phyloP scores from a whole-genome alignment of 2,888 invertebrate genomes.

The Cerceris rybyensis region DNA sequence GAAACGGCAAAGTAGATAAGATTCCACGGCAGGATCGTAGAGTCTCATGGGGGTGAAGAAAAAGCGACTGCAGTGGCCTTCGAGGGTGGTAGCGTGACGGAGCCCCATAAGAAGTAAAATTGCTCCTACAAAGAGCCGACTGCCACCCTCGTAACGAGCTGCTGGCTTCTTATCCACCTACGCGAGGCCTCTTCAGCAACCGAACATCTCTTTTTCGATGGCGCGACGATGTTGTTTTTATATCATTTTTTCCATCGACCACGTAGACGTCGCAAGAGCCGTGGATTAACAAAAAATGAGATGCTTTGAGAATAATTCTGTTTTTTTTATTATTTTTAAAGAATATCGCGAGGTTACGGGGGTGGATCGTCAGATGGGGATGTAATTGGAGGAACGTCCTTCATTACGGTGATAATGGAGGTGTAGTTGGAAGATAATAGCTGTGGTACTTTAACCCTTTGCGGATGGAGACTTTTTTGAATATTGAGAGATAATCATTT shows the following conservation, averaged over 20 bases:
- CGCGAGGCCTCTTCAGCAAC: conserved; percentile 4
- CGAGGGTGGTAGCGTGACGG: conserved; percentile 31
- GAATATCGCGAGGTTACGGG: too few relatives aligned
- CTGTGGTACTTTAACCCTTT: too few relatives aligned
- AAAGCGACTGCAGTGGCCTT: conserved; percentile 33
- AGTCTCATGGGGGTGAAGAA: conserved; percentile 24
- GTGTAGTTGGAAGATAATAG: too few relatives aligned
- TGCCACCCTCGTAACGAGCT: conserved; percentile 23
- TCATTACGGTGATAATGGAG: too few relatives aligned
- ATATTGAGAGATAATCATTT: too few relatives aligned
- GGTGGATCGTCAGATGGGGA: too few relatives aligned
- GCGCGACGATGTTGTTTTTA: not conserved
- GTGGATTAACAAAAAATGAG: too few relatives aligned
- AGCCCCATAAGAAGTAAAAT: conserved; percentile 43
- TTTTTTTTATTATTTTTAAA: too few relatives aligned
- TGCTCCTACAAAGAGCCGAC: conserved; percentile 26
- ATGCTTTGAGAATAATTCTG: too few relatives aligned
- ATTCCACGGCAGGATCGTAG: conserved; percentile 15
- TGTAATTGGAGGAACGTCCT: too few relatives aligned
- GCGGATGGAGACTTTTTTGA: too few relatives aligned
- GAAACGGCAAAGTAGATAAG: conserved; percentile 14
- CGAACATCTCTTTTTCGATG: not conserved
- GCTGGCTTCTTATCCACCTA: conserved; percentile 27
- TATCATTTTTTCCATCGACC: not conserved
- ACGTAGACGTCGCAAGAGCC: too few relatives aligned